Percentiles rank a stretch among this genome's conserved stretches.
These are phyloP conservation scores for Periophthalmus modestus DNA, from an alignment of 2,113 vertebrate species.

Conservation along the genomic window DNA sequence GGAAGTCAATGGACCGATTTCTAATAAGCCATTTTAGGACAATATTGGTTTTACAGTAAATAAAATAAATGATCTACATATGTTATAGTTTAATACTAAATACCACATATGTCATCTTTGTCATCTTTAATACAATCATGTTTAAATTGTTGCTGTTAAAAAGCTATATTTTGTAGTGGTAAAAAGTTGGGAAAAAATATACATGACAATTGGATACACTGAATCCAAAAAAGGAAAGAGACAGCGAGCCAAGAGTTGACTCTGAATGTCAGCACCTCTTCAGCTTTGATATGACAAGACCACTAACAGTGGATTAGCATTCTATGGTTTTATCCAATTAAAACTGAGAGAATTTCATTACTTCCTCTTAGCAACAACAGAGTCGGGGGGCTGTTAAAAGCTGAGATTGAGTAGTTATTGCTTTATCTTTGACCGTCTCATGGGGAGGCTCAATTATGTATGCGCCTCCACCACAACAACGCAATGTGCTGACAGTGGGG, in stretches of 20 bases:
- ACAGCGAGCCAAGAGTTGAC: background rate
- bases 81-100: no score
- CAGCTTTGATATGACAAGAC: constrained; percentile 10
- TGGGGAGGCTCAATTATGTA: constrained; percentile 61
- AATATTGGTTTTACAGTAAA: no score
- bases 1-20: no score
- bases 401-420: constrained; percentile 52
- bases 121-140: no score
- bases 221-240: background rate
- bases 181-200: no score
- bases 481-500: constrained; percentile 66
- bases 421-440: constrained; percentile 39
- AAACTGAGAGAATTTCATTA: constrained; percentile 43
- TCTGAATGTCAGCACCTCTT: constrained; percentile 5
- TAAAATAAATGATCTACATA: no score
- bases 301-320: constrained; percentile 11
- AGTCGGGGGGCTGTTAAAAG: constrained; percentile 35
- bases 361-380: constrained; percentile 9
- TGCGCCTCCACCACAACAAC: constrained; percentile 51
- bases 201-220: background rate
- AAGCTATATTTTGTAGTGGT: no score
- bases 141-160: no score
- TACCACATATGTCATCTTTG: no score
- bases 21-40: no score
- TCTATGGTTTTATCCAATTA: constrained; percentile 27